Evolutionary conservation across 1,140 invertebrate genomes (phyloP), one percentile per base, ranked within the genome.

Genomic region (Drosophila tropicalis): DNA sequence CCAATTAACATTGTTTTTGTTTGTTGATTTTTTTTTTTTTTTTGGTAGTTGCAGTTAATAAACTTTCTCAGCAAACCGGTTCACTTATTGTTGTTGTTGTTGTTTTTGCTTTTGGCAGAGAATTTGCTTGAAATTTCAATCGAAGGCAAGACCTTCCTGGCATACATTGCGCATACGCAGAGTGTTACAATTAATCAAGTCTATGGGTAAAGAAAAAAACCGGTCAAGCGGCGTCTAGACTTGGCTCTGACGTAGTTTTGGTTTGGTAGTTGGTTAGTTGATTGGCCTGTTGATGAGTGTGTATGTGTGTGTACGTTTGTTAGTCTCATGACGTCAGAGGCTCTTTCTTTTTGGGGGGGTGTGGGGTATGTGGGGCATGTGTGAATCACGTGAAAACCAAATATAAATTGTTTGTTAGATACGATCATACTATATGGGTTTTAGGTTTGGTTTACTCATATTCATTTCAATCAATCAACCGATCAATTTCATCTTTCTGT

Each of bases 161-260:
- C 77, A 84, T 81, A 79, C 72, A 77, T 89, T 87, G 84, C 83
- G 83, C 83, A 87, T 87, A 87, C 84, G 83, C 76, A 70, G 72
- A 47, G 74, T 87, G 76, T 76, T 73, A 73, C 74, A 73, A 62
- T 73, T 76, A 62, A 34, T 56, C 56, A 19, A 25, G 62, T 29
- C 63, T 58, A 58, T 41, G 32, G 15, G 36, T 22, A 22, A 51
- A 51, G 44, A 6, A 22, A 51, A 22, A 51, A 77, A 77, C 74
- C 74, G 57, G 74, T 77, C 70, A 62, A 63, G 19, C 55, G 56
- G 44, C 44, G 44, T 51, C 44, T 65, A 72, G 47, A 39, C 60
- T 22, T 60, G 62, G 51, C 58, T 75, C 69, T 76, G 74, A 76
- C 74, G 65, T 68, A 76, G 70, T 68, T 19, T 57, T 47, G 3